phyloP scores from a whole-genome alignment of 1,140 invertebrate genomes.

The Drosophila kohkoa region DNA sequence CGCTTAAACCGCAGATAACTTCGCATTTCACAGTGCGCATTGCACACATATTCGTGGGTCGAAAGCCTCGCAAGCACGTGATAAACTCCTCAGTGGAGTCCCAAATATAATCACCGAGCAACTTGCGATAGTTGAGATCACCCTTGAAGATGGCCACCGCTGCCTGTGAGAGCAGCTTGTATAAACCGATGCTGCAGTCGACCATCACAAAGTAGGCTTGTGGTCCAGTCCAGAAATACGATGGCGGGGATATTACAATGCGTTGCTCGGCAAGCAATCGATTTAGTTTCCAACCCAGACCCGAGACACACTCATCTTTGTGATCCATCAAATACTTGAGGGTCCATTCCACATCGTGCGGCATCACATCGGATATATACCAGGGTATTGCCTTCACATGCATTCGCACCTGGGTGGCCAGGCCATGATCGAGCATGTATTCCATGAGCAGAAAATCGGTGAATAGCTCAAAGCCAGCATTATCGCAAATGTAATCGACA shows the following conservation, averaged over 20 bases:
- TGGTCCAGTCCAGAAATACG: conserved; percentile 95
- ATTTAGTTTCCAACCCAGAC: conserved; percentile 86
- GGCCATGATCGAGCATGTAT: conserved; percentile 88
- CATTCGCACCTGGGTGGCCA: conserved; percentile 91
- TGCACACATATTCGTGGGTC: conserved; percentile 91
- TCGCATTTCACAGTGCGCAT: conserved; percentile 97
- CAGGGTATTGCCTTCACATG: conserved; percentile 97
- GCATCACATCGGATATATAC: conserved; percentile 97
- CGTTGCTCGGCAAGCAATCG: conserved; percentile 84
- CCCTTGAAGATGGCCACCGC: conserved; percentile 96
- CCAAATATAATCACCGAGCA: conserved; percentile 96
- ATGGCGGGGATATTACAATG: conserved; percentile 85
- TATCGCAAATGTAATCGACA: conserved; percentile 95
- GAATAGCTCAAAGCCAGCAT: conserved; percentile 97
- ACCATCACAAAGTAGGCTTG: conserved; percentile 92
- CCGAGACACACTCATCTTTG: conserved; percentile 63
- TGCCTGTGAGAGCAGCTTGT: conserved; percentile 89
- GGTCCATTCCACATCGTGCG: conserved; percentile 91
- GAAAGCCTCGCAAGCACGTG: conserved; percentile 91
- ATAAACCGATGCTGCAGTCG: conserved; percentile 88
- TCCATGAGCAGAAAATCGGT: conserved; percentile 94
- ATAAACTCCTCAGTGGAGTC: conserved; percentile 89
- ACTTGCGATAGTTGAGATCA: conserved; percentile 97
- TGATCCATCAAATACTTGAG: conserved; percentile 85
- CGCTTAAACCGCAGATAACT: conserved; percentile 91